These are phyloP conservation scores for Rhincodon typus DNA, from an alignment of 2,797 vertebrate species.

Conservation along the genomic window DNA sequence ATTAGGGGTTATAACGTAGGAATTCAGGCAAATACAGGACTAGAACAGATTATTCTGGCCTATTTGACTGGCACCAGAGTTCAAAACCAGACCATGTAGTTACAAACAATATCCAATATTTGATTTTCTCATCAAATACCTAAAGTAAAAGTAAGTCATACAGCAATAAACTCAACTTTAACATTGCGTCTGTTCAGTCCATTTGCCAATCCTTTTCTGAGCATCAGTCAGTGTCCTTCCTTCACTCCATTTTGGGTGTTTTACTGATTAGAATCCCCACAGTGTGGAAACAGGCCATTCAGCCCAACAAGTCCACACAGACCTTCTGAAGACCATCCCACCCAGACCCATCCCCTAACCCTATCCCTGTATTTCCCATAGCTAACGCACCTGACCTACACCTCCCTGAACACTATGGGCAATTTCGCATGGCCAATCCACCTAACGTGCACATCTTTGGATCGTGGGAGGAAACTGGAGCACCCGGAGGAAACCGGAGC, in stretches of 20 bases:
- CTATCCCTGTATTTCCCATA: too few relatives aligned
- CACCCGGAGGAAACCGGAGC: too few relatives aligned
- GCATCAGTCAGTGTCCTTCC: background rate
- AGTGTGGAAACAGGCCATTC: too few relatives aligned
- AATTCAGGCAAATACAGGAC: background rate
- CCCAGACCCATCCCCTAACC: too few relatives aligned
- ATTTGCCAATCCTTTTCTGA: background rate
- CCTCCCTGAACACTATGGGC: too few relatives aligned
- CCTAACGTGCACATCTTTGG: too few relatives aligned
- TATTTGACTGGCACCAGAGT: background rate
- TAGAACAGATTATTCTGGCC: background rate
- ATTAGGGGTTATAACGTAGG: background rate
- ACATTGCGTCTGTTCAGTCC: background rate
- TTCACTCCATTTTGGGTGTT: background rate
- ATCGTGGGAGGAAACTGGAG: too few relatives aligned
- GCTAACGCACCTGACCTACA: too few relatives aligned
- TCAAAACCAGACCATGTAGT: background rate
- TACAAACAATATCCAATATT: background rate
- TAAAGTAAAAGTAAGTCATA: too few relatives aligned
- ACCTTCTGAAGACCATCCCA: too few relatives aligned
- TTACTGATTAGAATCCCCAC: background rate
- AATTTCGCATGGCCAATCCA: too few relatives aligned
- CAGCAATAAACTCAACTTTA: background rate
- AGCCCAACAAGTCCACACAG: too few relatives aligned
- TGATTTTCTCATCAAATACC: background rate